phyloP scores from a whole-genome alignment of 2,888 invertebrate genomes.

The Erynnis tages region DNA sequence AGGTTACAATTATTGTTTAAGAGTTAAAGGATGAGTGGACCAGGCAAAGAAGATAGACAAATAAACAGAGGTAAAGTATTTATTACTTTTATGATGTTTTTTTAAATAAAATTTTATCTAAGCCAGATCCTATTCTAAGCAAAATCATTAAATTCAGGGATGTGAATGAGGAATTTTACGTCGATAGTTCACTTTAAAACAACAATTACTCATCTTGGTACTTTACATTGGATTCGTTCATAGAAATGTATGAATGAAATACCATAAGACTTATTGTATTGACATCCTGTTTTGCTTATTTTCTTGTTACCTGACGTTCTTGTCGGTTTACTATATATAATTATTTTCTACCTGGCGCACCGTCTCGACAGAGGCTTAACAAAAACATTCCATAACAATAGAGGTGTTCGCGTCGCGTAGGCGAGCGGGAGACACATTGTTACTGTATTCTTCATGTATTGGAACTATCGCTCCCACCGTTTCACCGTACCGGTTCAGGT shows the following conservation, averaged over 20 bases:
- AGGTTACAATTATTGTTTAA: too few relatives aligned
- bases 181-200: conserved; percentile 5
- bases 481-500: conserved; percentile 55
- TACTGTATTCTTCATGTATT: conserved; percentile 46
- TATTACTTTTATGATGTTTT: too few relatives aligned
- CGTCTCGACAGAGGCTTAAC: conserved; percentile 59
- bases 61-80: too few relatives aligned
- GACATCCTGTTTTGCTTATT: conserved; percentile 65
- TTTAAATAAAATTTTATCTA: too few relatives aligned
- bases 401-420: conserved; percentile 56
- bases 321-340: conserved; percentile 61
- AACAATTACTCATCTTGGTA: conserved; percentile 21
- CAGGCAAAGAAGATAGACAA: too few relatives aligned
- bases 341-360: conserved; percentile 68
- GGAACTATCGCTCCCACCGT: conserved; percentile 51
- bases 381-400: conserved; percentile 72
- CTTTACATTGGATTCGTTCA: conserved; percentile 40
- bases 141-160: conserved; percentile 1
- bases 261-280: conserved; percentile 50
- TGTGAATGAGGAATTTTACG: background rate
- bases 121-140: too few relatives aligned
- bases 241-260: conserved; percentile 56
- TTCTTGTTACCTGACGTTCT: conserved; percentile 59
- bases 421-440: conserved; percentile 47
- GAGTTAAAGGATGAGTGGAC: too few relatives aligned